These are phyloP conservation scores for Pycnomerus fuliginosus DNA, from an alignment of 2,888 invertebrate species.

Conservation along the genomic window DNA sequence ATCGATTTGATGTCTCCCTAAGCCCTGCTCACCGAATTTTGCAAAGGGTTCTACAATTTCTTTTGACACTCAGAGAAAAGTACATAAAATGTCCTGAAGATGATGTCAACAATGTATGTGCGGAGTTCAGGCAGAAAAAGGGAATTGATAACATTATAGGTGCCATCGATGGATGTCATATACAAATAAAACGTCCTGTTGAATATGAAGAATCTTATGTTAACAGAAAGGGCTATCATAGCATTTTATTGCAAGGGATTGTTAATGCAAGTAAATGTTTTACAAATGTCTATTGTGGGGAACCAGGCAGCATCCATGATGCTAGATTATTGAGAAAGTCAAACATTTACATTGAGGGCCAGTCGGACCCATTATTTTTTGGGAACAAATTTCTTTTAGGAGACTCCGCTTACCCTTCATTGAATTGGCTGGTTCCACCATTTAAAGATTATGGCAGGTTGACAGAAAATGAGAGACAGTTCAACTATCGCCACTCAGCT, in stretches of 20 bases:
- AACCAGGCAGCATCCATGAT: conserved; percentile 27
- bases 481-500: conserved; percentile 25
- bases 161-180: conserved; percentile 23
- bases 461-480: conserved; percentile 18
- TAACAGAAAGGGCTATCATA: conserved; percentile 24
- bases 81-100: background rate
- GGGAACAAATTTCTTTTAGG: conserved; percentile 18
- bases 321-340: conserved; percentile 30
- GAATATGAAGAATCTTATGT: conserved; percentile 17
- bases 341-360: conserved; percentile 12
- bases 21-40: conserved; percentile 12
- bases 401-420: conserved; percentile 25
- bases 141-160: conserved; percentile 15
- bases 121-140: conserved; percentile 7
- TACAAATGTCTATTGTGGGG: conserved; percentile 21
- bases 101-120: too few species aligned
- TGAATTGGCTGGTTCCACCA: conserved; percentile 24
- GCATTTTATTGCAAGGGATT: conserved; percentile 21
- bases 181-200: conserved; percentile 16
- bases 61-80: background rate
- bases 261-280: conserved; percentile 16
- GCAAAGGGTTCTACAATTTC: background rate
- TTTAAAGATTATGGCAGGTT: conserved; percentile 26
- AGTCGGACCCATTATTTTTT: conserved; percentile 5
- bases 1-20: conserved; percentile 9